Percentiles rank a stretch among this genome's conserved stretches.
These are phyloP conservation scores for Drosophila fuyamai DNA, from an alignment of 1,140 invertebrate species.

Conservation along the genomic window DNA sequence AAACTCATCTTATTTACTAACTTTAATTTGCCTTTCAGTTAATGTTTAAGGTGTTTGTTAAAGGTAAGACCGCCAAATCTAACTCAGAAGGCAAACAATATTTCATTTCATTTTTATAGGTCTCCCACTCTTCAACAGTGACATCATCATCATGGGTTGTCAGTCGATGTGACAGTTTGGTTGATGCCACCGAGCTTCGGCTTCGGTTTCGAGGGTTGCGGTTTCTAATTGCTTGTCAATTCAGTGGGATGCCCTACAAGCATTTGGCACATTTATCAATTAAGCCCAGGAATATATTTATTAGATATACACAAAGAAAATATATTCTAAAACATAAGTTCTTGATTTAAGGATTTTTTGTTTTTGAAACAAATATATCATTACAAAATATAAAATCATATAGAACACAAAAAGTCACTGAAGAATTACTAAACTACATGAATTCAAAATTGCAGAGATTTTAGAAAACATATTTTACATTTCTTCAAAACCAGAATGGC, in stretches of 20 bases:
- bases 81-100: neutral
- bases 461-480: no score
- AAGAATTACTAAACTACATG: no score
- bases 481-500: no score
- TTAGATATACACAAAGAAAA: neutral
- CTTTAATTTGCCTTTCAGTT: neutral
- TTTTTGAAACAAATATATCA: no score
- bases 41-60: neutral
- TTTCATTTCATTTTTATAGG: neutral
- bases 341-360: neutral
- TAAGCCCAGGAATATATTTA: constrained; percentile 21
- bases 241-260: constrained; percentile 25
- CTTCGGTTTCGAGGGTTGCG: constrained; percentile 29
- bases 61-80: neutral
- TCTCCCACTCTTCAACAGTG: neutral
- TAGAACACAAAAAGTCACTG: no score
- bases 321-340: neutral
- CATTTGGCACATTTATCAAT: constrained; percentile 58
- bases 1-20: no score
- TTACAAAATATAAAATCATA: no score
- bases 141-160: constrained; percentile 5
- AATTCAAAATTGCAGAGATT: no score
- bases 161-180: constrained; percentile 18
- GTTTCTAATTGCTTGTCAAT: constrained; percentile 76
- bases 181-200: constrained; percentile 18